Percentiles rank a stretch among this genome's conserved stretches.
Evolutionary conservation across 2,797 vertebrate genomes (phyloP).

Genomic region (Periophthalmus magnuspinnatus): DNA sequence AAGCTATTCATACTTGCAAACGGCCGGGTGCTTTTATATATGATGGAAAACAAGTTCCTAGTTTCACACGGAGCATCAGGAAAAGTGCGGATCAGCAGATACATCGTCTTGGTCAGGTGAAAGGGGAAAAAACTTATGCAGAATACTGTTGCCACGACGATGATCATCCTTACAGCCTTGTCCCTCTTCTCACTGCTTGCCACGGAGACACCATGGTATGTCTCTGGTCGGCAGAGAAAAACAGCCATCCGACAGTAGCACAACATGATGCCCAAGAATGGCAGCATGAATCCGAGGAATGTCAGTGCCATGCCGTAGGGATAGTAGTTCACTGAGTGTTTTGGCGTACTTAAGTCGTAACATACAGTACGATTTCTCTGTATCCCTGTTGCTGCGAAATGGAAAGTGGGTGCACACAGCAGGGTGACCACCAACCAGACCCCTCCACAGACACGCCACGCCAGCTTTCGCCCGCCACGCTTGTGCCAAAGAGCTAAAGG

Average conservation of each 20-base stretch:
- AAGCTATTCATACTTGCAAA: constrained; percentile 97
- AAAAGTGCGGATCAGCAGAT: constrained; percentile 84
- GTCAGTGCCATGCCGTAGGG: constrained; percentile 94
- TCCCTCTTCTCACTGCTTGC: constrained; percentile 79
- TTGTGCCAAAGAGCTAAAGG: constrained; percentile 87
- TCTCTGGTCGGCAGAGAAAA: constrained; percentile 79
- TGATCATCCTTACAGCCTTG: constrained; percentile 88
- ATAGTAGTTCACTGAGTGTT: constrained; percentile 79
- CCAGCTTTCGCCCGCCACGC: constrained; percentile 80
- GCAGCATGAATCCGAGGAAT: constrained; percentile 86
- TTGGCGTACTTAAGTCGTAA: constrained; percentile 88
- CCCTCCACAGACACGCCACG: constrained; percentile 82
- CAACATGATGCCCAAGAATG: constrained; percentile 83
- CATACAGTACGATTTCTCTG: constrained; percentile 95
- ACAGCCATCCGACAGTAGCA: constrained; percentile 89
- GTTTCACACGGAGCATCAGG: constrained; percentile 66
- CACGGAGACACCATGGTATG: constrained; percentile 51
- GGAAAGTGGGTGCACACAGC: constrained; percentile 88
- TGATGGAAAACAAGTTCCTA: constrained; percentile 84
- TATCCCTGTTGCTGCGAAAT: constrained; percentile 86
- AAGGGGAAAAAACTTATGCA: constrained; percentile 94
- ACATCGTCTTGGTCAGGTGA: constrained; percentile 92
- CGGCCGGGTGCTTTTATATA: constrained; percentile 92
- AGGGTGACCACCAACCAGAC: constrained; percentile 83
- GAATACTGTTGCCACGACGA: constrained; percentile 86